phyloP scores from a whole-genome alignment of 2,113 vertebrate genomes.

The Gopherus flavomarginatus region DNA sequence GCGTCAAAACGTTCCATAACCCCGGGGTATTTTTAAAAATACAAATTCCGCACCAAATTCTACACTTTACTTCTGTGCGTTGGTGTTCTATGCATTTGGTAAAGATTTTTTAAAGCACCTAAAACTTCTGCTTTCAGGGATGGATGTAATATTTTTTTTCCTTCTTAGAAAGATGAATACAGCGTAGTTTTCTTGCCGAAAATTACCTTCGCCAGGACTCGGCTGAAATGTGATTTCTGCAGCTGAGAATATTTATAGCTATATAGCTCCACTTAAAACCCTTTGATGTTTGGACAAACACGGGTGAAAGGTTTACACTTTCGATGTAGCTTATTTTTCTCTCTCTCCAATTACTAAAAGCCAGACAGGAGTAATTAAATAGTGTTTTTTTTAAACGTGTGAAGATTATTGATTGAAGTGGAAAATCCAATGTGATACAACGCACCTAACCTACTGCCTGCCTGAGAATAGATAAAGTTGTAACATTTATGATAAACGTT shows the following conservation, averaged over 20 bases:
- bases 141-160: neutral
- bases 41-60: accelerated
- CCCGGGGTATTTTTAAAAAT: neutral
- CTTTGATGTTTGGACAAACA: neutral
- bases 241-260: neutral
- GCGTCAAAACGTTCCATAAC: neutral
- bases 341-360: neutral
- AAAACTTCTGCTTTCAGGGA: accelerated
- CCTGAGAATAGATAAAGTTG: neutral
- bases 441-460: accelerated
- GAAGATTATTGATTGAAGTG: neutral
- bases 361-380: neutral
- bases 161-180: neutral
- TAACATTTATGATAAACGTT: neutral
- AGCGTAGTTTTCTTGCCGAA: neutral
- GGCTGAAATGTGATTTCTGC: neutral
- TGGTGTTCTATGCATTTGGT: neutral
- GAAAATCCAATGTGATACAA: neutral
- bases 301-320: neutral
- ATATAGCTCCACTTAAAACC: neutral
- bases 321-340: neutral
- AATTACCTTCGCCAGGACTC: neutral
- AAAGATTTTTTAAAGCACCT: neutral
- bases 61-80: neutral
- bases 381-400: no score